Percentiles rank a stretch among this genome's conserved stretches.
phyloP scores from a whole-genome alignment of 2,888 invertebrate species.

The Ceraclea dissimilis region DNA sequence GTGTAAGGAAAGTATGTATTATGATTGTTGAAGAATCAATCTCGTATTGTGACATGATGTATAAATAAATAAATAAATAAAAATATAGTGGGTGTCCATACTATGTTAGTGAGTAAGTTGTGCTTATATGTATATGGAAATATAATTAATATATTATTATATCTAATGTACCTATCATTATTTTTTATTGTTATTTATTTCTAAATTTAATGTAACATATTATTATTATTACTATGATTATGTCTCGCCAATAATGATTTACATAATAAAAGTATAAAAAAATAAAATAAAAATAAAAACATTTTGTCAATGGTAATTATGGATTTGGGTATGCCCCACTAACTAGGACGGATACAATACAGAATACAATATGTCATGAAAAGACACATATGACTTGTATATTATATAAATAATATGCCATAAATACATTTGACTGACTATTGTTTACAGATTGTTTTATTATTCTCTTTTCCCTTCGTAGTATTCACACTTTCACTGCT shows the following conservation, averaged over 20 bases:
- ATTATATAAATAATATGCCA: slow-evolving; percentile 19
- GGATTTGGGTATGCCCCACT: neutral
- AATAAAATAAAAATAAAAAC: neutral
- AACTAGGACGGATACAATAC: too few species aligned
- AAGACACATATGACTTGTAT: too few species aligned
- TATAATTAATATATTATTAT: slow-evolving; percentile 2
- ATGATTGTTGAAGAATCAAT: too few species aligned
- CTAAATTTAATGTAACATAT: slow-evolving; percentile 20
- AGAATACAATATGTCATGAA: too few species aligned
- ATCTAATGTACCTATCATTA: slow-evolving; percentile 22
- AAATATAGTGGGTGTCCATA: slow-evolving; percentile 22
- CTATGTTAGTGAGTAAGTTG: slow-evolving; percentile 20
- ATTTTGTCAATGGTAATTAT: slow-evolving; percentile 19
- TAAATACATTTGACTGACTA: slow-evolving; percentile 25
- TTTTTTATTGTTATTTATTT: slow-evolving; percentile 25
- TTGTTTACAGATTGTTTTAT: slow-evolving; percentile 17
- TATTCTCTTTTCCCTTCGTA: neutral
- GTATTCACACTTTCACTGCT: too few species aligned
- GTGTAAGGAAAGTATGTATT: too few species aligned
- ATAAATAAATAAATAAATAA: too few species aligned
- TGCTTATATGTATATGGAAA: slow-evolving; percentile 14
- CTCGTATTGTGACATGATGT: too few species aligned
- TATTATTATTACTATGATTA: slow-evolving; percentile 20
- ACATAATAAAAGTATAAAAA: slow-evolving; percentile 18
- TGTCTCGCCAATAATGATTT: slow-evolving; percentile 23